Conservation (phyloP, 2,113 vertebrate genomes). For the Lanius ludovicianus region DNA sequence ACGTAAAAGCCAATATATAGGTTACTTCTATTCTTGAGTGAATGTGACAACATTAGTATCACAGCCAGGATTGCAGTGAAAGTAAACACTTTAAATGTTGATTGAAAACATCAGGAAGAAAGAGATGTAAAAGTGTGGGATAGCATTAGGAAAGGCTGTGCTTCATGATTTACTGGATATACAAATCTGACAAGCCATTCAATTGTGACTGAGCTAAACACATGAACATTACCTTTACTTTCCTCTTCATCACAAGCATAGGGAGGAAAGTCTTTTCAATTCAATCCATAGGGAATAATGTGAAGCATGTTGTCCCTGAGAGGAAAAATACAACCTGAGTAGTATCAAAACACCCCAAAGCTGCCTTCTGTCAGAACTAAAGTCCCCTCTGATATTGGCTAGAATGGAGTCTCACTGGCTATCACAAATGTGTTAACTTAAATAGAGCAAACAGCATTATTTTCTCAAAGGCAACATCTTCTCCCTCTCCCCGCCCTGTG, state of each 20-base stretch:
- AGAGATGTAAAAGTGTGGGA: neutral
- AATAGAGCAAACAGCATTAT: neutral
- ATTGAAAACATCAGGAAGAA: neutral
- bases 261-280: neutral
- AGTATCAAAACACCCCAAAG: neutral
- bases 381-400: neutral
- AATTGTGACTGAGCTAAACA: neutral
- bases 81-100: neutral
- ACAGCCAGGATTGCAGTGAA: neutral
- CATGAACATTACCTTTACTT: neutral
- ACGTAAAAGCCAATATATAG: neutral
- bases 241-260: neutral
- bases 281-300: neutral
- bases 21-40: neutral
- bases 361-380: neutral
- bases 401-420: neutral
- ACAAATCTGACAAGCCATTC: neutral
- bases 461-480: neutral
- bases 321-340: neutral
- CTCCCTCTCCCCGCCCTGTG: neutral
- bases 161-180: neutral
- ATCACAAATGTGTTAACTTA: neutral
- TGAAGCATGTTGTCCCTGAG: neutral
- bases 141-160: neutral
- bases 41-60: neutral